A percentile compares a stretch with the other conserved stretches of the same genome.
phyloP scores from a whole-genome alignment of 2,888 invertebrate species.

The Rhingia campestris region DNA sequence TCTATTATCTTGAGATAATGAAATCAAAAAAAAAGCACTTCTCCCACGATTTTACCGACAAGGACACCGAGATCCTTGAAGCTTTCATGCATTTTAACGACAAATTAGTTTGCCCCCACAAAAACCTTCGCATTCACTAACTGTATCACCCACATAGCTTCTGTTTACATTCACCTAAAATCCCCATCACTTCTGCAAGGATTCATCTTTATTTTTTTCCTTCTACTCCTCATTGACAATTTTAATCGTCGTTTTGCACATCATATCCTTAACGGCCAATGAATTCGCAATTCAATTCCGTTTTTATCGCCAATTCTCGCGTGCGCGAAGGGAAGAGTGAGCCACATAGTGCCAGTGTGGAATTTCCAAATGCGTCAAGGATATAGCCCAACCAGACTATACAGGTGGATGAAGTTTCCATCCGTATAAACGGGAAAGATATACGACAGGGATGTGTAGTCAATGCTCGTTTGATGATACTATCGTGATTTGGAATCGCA shows the following conservation, averaged over 20 bases:
- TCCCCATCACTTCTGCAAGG: slow-evolving; percentile 15
- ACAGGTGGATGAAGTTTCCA: slow-evolving; percentile 35
- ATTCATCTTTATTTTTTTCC: slow-evolving; percentile 4
- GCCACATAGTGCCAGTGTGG: not conserved
- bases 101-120: slow-evolving; percentile 45
- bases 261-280: slow-evolving; percentile 71
- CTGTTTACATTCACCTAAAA: slow-evolving; percentile 14
- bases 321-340: not conserved
- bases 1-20: slow-evolving; percentile 3
- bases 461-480: slow-evolving; percentile 59
- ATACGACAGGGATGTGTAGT: slow-evolving; percentile 40
- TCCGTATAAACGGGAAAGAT: slow-evolving; percentile 21
- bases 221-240: slow-evolving; percentile 52
- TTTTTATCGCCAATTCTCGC: slow-evolving; percentile 60
- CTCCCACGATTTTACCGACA: slow-evolving; percentile 7
- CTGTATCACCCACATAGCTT: slow-evolving; percentile 21
- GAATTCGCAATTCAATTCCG: slow-evolving; percentile 69
- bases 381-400: not conserved
- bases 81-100: slow-evolving; percentile 67
- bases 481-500: slow-evolving; percentile 36
- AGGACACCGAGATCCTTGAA: slow-evolving; percentile 4
- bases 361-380: not conserved
- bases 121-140: slow-evolving; percentile 11
- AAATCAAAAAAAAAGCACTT: slow-evolving; percentile 19
- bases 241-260: slow-evolving; percentile 71